Evolutionary conservation across 2,888 invertebrate genomes (phyloP), one percentile per base, ranked within the genome.

Genomic region (Mesopsocus fuscifrons): DNA sequence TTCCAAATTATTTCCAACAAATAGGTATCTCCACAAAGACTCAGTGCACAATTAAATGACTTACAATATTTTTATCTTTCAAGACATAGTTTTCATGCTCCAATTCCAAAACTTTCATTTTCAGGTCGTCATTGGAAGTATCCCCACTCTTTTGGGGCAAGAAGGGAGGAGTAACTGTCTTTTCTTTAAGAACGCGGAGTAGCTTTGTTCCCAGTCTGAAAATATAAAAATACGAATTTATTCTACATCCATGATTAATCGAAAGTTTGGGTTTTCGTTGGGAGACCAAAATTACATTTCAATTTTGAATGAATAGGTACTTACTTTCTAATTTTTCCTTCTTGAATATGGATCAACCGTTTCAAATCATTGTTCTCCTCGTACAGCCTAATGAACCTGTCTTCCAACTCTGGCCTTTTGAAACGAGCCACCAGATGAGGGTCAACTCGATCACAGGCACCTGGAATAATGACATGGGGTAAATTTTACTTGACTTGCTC

Each of bases 311-410:
- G n/a, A n/a, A n/a, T n/a, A n/a, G n/a, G n/a, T n/a, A 42, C 22
- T 58, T 11, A 71, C 51, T 49, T 69, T 54, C 71, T 71, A 41
- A 72, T 65, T 52, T 70, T 68, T 46, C 77, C 76, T 44, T 69
- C 67, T 49, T 77, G 75, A 23, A 59, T 59, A 42, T 75, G 67
- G 2, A 70, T 61, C 43, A 71, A 65, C 53, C 68, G 72, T 52
- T 78, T 78, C 35, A 78, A 55, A 11, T 67, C 61, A 38, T 68
- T 54, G 50, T 74, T 69, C 48, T 70, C 73, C 38, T 77, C 74
- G 43, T 72, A 59, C 34, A 75, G 50, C 3, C 67, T 62, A 49
- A 72, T 67, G 57, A 75, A 77, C 22, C 70, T 64, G 55, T 78
- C 76, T 55, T 79, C 77, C 35, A 79, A 57, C 44, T 76, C 72